Conservation (phyloP, 2,888 invertebrate species). For the Athetis lepigone region DNA sequence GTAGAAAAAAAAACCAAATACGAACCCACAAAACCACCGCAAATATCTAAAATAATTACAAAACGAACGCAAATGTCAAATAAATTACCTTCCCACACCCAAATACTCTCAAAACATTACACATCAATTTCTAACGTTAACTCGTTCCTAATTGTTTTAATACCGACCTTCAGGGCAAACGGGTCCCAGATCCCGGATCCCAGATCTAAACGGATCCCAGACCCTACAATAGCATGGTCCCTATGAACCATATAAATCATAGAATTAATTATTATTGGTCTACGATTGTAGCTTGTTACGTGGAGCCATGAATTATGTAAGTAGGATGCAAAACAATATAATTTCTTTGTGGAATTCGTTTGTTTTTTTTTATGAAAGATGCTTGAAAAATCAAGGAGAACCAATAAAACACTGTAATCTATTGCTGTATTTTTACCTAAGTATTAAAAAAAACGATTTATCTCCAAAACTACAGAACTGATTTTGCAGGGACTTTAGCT, state of each 20-base stretch:
- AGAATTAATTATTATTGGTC: constrained; percentile 69
- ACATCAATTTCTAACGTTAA: constrained; percentile 43
- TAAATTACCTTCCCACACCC: constrained; percentile 4
- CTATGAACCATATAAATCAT: constrained; percentile 66
- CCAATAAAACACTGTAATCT: too few species aligned
- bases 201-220: constrained; percentile 13
- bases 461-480: too few species aligned
- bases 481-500: too few species aligned
- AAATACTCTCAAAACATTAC: constrained; percentile 31
- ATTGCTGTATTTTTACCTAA: too few species aligned
- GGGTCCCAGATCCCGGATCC: constrained; percentile 20
- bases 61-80: too few species aligned
- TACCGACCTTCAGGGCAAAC: constrained; percentile 29
- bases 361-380: not conserved
- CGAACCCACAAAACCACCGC: not conserved
- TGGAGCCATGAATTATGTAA: constrained; percentile 33
- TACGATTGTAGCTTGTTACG: constrained; percentile 46
- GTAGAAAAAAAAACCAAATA: not conserved
- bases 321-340: not conserved
- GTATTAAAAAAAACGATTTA: too few species aligned
- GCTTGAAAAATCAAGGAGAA: not conserved
- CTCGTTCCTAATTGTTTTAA: constrained; percentile 45
- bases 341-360: not conserved
- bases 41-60: too few species aligned
- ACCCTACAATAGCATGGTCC: constrained; percentile 54